These are phyloP conservation scores for Criorhina ranunculi DNA, from an alignment of 2,888 invertebrate species.

Conservation along the genomic window DNA sequence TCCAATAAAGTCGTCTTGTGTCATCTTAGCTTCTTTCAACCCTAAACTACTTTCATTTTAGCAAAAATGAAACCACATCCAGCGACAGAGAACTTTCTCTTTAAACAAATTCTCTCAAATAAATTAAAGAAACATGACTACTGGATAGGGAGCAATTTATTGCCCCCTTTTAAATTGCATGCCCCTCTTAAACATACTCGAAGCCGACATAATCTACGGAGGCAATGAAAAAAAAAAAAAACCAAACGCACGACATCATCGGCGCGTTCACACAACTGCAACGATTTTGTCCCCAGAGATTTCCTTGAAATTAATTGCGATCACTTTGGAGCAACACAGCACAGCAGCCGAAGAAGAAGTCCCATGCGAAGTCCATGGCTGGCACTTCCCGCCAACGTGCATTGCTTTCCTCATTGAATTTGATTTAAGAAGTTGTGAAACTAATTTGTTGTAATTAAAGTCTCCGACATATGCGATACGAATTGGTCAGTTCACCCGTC, in stretches of 20 bases:
- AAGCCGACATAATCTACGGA: background rate
- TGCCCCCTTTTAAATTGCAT: conserved; percentile 46
- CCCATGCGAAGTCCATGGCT: conserved; percentile 35
- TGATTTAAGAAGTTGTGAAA: conserved; percentile 75
- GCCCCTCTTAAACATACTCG: conserved; percentile 1
- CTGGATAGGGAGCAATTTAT: conserved; percentile 59
- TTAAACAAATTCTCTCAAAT: conserved; percentile 11
- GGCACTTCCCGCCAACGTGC: conserved; percentile 34
- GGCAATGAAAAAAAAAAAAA: conserved; percentile 39
- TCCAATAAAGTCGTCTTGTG: too few species aligned
- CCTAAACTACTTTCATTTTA: background rate
- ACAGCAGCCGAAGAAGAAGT: conserved; percentile 14
- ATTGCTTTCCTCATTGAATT: conserved; percentile 62
- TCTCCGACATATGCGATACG: conserved; percentile 66
- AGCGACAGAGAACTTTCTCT: conserved; percentile 32
- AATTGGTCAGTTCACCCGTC: conserved; percentile 66
- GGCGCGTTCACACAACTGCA: conserved; percentile 47
- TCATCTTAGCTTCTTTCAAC: too few species aligned
- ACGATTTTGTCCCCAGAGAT: conserved; percentile 69
- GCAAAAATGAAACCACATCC: background rate
- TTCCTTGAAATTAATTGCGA: conserved; percentile 73
- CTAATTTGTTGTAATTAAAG: conserved; percentile 76
- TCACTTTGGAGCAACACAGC: conserved; percentile 55
- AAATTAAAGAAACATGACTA: conserved; percentile 48
- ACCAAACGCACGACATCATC: conserved; percentile 56